Conservation (phyloP, 2,797 vertebrate species). For the Chrysocyon brachyurus region DNA sequence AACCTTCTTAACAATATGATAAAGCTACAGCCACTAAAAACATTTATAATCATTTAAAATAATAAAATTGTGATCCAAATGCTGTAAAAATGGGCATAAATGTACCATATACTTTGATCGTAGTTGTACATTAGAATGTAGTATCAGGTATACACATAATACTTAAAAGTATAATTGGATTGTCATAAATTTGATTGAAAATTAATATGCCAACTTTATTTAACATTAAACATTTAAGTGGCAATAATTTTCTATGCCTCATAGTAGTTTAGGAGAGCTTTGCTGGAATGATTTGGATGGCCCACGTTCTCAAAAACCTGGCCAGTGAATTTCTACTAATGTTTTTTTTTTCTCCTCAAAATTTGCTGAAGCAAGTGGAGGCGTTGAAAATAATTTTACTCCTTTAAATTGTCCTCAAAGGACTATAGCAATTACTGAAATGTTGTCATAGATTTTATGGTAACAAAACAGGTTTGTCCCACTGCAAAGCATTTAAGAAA, state of each 20-base stretch:
- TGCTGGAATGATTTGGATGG: conserved; percentile 34
- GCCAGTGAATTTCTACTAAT: background rate
- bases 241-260: conserved; percentile 61
- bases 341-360: background rate
- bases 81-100: conserved; percentile 74
- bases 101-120: conserved; percentile 29
- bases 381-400: conserved; percentile 60
- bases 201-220: conserved; percentile 67
- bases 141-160: conserved; percentile 40
- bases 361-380: conserved; percentile 73
- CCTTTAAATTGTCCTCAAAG: conserved; percentile 38
- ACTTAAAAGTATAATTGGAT: conserved; percentile 66
- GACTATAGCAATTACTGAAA: conserved; percentile 42
- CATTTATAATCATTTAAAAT: conserved; percentile 73
- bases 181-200: conserved; percentile 70
- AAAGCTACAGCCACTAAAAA: conserved; percentile 60
- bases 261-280: conserved; percentile 49
- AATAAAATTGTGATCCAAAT: conserved; percentile 64
- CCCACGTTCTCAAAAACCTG: conserved; percentile 40
- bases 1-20: conserved; percentile 60
- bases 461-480: conserved; percentile 15
- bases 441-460: conserved; percentile 15
- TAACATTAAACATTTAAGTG: conserved; percentile 76
- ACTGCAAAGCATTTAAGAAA: conserved; percentile 5
- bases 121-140: conserved; percentile 26